These are phyloP conservation scores for Dipus sagitta DNA, from an alignment of 2,797 vertebrate species.

Conservation along the genomic window DNA sequence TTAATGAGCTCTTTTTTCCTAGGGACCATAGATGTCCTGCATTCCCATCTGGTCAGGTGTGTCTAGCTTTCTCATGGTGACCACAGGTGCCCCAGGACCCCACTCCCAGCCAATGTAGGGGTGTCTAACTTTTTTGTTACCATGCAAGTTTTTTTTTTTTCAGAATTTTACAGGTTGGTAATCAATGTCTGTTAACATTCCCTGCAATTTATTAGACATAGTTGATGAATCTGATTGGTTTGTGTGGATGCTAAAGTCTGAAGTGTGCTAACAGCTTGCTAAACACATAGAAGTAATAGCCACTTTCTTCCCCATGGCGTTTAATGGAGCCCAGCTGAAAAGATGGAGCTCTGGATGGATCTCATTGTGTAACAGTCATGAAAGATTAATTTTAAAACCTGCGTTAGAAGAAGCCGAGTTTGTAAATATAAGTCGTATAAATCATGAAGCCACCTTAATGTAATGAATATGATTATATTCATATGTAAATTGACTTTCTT, in stretches of 20 bases:
- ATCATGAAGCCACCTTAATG: slow-evolving; percentile 65
- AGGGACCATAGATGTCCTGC: background rate
- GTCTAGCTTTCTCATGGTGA: too few species aligned
- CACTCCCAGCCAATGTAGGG: background rate
- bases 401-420: slow-evolving; percentile 69
- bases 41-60: too few species aligned
- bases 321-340: slow-evolving; percentile 59
- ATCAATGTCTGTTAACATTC: slow-evolving; percentile 22
- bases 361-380: background rate
- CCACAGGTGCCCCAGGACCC: too few species aligned
- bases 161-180: background rate
- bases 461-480: slow-evolving; percentile 74
- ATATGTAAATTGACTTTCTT: slow-evolving; percentile 79
- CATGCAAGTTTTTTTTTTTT: background rate
- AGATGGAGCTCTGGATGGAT: slow-evolving; percentile 31
- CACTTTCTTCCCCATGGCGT: background rate
- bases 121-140: background rate
- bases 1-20: background rate
- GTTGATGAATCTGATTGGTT: slow-evolving; percentile 22
- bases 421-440: slow-evolving; percentile 76
- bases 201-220: background rate
- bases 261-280: slow-evolving; percentile 43
- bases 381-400: slow-evolving; percentile 68
- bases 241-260: slow-evolving; percentile 4
- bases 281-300: background rate